Base-by-base conservation (phyloP, 2,113 vertebrate species). In the Jaculus jaculus region DNA sequence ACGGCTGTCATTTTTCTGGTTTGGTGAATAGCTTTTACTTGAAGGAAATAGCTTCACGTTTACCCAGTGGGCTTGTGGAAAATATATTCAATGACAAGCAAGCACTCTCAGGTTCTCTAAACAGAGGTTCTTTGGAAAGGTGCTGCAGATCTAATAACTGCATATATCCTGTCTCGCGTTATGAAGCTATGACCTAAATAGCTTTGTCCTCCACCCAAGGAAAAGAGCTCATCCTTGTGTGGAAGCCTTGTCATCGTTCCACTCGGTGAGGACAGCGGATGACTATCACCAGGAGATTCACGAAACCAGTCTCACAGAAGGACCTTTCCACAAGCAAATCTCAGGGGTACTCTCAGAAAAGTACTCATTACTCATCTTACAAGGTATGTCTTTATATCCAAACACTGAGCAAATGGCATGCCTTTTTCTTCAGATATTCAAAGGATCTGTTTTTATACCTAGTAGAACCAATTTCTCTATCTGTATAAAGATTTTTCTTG, bases 1-100 rank as follows among this genome's bases (percentile, higher is more conserved):
- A 96, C 24, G 85, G 66, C 77, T 72, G 32, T 84, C 78, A 94
- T 96, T 92, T 92, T 72, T 93, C 65, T 92, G 5, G 58, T 81
- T 91, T 87, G 58, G 47, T 47, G 47, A 96, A 88, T 81, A 90
- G 34, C 75, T 75, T 96, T 83, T 87, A 88, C 90, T 86, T 47
- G 34, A 84, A 90, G 61, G 75, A 96, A 92, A 82, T 39, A 66
- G 58, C 81, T 94, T 88, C 37, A 72, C 74, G 69, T 85, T 84
- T 71, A 84, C 92, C 24, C 74, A 60, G 28, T 92, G 75, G 90
- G 83, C 42, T 86, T 78, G 34, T 0, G 13, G 74, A n/a, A 95
- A 88, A 86, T 90, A 88, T 88, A 90, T 32, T 92, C 88, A 86
- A 54, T 37, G 71, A 71, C 39, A 83, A 68, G 54, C 74, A 71